phyloP scores from a whole-genome alignment of 2,888 invertebrate species.

The Epirrita christyi region DNA sequence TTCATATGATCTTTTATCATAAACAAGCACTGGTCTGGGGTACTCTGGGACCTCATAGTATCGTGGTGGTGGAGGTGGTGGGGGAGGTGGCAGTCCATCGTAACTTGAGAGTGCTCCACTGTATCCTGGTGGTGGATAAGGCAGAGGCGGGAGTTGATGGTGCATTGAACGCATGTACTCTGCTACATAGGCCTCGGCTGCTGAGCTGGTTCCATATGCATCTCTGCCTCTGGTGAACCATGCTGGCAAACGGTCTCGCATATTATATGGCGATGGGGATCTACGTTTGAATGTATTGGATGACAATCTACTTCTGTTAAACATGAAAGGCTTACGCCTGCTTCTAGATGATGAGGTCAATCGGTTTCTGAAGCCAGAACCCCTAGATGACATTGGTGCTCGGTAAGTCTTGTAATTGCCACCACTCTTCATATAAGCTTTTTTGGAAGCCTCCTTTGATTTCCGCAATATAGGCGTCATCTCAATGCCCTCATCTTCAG shows the following conservation, averaged over 20 bases:
- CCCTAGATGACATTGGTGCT: constrained; percentile 74
- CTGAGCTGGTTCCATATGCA: constrained; percentile 71
- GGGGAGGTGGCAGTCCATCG: constrained; percentile 88
- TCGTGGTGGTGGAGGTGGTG: constrained; percentile 87
- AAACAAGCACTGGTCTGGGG: constrained; percentile 85
- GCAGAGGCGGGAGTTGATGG: constrained; percentile 93
- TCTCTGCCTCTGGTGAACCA: constrained; percentile 86
- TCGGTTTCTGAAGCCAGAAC: constrained; percentile 79
- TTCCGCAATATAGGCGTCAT: constrained; percentile 94
- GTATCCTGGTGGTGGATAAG: constrained; percentile 88
- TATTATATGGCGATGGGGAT: constrained; percentile 82
- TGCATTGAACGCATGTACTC: constrained; percentile 96
- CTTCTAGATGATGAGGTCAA: constrained; percentile 77
- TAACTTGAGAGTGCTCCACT: constrained; percentile 80
- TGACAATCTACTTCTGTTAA: constrained; percentile 86
- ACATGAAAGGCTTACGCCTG: constrained; percentile 87
- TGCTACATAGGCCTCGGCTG: constrained; percentile 94
- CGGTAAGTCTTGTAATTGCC: constrained; percentile 79
- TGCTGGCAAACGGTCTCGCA: constrained; percentile 85
- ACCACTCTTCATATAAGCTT: constrained; percentile 81
- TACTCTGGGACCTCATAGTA: constrained; percentile 91
- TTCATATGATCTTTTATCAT: constrained; percentile 93
- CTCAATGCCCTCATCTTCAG: constrained; percentile 96
- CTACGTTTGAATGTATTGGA: constrained; percentile 82
- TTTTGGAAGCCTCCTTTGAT: constrained; percentile 92